A percentile compares a stretch with the other conserved stretches of the same genome.
Evolutionary conservation across 2,888 invertebrate species (phyloP).

Genomic region (Sympetrum striolatum): DNA sequence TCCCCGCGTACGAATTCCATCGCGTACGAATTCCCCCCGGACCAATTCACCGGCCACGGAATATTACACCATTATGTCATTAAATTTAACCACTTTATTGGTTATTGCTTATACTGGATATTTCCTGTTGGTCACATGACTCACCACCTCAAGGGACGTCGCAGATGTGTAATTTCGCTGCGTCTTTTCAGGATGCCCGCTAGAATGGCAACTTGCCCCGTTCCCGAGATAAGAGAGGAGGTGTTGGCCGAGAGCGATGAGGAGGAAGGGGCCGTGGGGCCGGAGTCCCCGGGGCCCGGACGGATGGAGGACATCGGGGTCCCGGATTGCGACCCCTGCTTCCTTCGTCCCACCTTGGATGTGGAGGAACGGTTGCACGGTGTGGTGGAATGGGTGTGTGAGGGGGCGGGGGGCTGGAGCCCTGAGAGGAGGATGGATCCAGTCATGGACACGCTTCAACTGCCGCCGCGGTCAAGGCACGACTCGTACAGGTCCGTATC

Average conservation of each 20-base stretch:
- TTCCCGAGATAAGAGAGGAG: conserved; percentile 32
- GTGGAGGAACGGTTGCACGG: neutral
- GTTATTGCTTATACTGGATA: no score
- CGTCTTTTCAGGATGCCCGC: neutral
- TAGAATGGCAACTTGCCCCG: conserved; percentile 28
- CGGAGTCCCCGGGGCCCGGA: neutral
- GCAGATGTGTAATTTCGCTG: no score
- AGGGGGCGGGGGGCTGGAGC: neutral
- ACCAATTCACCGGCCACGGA: no score
- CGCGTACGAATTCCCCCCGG: no score
- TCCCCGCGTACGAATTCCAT: no score
- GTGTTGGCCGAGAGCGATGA: conserved; percentile 24
- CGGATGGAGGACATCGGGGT: neutral
- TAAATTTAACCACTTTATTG: no score
- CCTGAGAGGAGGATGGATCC: neutral
- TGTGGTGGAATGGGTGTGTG: neutral
- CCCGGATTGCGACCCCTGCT: neutral
- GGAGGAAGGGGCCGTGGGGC: neutral
- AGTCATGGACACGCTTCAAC: conserved; percentile 11
- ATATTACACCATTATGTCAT: no score
- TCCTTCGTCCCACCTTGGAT: neutral
- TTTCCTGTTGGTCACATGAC: no score
- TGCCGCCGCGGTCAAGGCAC: conserved; percentile 1
- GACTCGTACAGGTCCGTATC: neutral
- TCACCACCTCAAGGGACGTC: no score